Base-by-base conservation (phyloP, 2,113 vertebrate genomes). In the Campylomormyrus tamandua region DNA sequence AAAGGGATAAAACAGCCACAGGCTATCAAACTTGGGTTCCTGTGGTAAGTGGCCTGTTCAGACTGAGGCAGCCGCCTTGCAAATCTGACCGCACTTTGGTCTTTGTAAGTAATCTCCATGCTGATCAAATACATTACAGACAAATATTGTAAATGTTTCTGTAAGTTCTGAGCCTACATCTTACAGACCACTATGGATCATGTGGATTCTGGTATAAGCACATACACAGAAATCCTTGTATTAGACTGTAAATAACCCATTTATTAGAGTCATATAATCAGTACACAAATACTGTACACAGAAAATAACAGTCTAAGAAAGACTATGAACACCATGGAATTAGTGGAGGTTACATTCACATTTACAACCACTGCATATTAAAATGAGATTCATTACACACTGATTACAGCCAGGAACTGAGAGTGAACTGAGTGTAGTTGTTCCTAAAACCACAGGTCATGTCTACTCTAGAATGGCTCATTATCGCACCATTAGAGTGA, bases 221-320 rank as follows among this genome's bases (percentile, higher is more conserved):
- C 31, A 80, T 2, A 42, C 35, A 80, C 17, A 80, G 74, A 80
- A 42, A 19, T n/a, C 11, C 66, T 35, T 74, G 21, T 35, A 27
- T 74, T 74, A 74, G n/a, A 35, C 35, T 35, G 74, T 42, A 80
- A 80, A 42, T 80, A 80, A 42, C 31, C 74, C 13, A 80, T 80
- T 80, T 80, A 80, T 80, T 80, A 80, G 70, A 74, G 74, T 80
- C 17, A 42, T 80, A 31, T 66, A 27, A 66, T 70, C n/a, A 80
- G 74, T 80, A 80, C 35, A 80, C 31, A 80, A 80, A 80, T 80
- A 80, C 74, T 80, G 74, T 80, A 80, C 74, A 80, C 74, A 42
- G 74, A 80, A 42, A 39, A 80, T n/a, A 58, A 42, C 27, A 80
- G 70, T 39, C 31, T 77, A 80, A 39, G 35, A 19, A 80, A 80